Percentiles rank a stretch among this genome's conserved stretches.
Conservation (phyloP, 2,113 vertebrate genomes). For the Passer montanus region DNA sequence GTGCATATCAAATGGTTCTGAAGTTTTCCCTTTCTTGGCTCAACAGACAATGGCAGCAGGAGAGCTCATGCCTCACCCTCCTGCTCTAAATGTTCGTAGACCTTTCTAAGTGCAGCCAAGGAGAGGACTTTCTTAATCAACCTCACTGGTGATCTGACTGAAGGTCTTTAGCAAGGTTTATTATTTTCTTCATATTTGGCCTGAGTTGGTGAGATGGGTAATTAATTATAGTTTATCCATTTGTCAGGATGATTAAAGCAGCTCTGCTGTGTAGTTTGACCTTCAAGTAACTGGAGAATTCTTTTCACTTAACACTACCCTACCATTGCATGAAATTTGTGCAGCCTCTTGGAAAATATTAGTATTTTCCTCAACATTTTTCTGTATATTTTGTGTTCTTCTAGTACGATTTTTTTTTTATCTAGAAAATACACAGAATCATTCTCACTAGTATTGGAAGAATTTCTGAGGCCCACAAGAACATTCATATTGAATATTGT, state of each 20-base stretch:
- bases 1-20: not conserved
- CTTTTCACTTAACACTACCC: not conserved
- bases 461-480: not conserved
- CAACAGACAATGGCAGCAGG: not conserved
- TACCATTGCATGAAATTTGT: not conserved
- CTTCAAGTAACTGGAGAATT: not conserved
- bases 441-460: not conserved
- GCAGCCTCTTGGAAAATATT: not conserved
- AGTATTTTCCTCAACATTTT: not conserved
- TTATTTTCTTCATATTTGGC: slow-evolving; percentile 35
- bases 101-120: not conserved
- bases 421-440: not conserved
- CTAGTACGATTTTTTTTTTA: not conserved
- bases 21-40: not conserved
- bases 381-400: not conserved
- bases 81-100: not conserved
- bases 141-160: not conserved
- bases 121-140: not conserved
- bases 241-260: slow-evolving; percentile 46
- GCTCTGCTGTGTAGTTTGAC: not conserved
- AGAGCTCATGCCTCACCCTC: not conserved
- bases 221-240: slow-evolving; percentile 52
- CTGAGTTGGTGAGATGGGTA: not conserved
- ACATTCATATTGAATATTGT: not conserved
- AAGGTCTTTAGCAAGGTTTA: slow-evolving; percentile 32